Conservation (phyloP, 2,797 vertebrate genomes). For the Enteromius viviparus region DNA sequence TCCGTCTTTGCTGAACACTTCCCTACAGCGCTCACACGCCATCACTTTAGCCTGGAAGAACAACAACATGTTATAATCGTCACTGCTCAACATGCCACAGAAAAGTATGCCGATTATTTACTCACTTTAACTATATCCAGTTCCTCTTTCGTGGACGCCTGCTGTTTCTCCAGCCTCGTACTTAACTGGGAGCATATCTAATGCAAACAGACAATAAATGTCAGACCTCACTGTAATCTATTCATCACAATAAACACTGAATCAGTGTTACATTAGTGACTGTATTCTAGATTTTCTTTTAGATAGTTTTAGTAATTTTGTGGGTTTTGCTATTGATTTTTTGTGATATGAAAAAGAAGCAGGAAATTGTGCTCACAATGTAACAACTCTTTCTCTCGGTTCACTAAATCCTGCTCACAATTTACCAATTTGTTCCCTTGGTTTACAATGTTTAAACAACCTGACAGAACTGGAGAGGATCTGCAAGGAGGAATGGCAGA, state of each 20-base stretch:
- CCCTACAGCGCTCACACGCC: slow-evolving; percentile 92
- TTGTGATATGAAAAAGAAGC: no score
- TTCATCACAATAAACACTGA: background rate
- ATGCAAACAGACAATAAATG: slow-evolving; percentile 42
- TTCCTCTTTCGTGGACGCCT: slow-evolving; percentile 92
- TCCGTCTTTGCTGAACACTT: slow-evolving; percentile 91
- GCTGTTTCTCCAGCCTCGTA: slow-evolving; percentile 93
- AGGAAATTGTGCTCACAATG: no score
- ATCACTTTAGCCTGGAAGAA: slow-evolving; percentile 88
- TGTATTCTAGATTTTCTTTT: background rate
- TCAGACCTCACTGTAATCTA: background rate
- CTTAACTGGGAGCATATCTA: slow-evolving; percentile 99
- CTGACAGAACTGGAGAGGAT: no score
- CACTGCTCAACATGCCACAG: background rate
- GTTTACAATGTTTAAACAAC: no score
- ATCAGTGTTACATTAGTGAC: background rate
- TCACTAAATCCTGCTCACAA: no score
- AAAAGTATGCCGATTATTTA: background rate
- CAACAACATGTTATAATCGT: no score
- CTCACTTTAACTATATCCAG: slow-evolving; percentile 93
- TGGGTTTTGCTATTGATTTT: no score
- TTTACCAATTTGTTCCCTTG: background rate
- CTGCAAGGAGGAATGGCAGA: no score
- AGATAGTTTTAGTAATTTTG: background rate
- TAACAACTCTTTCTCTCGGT: background rate